Conservation (phyloP, 2,797 vertebrate genomes). For the Brachyalestes nurse region DNA sequence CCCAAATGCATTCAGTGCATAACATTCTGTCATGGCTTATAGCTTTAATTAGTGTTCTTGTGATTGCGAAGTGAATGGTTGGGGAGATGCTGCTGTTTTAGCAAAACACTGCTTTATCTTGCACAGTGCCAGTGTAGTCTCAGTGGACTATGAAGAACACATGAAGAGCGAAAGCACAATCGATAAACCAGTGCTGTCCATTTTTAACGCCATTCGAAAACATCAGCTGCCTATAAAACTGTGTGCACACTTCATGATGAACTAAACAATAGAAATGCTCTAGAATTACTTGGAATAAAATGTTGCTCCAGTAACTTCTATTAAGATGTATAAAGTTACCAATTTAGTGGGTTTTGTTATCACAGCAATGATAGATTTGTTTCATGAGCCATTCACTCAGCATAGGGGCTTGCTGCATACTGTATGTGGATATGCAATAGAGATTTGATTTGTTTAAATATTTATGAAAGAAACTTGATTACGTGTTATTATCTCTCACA, state of each 20-base stretch:
- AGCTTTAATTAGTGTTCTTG: slow-evolving; percentile 18
- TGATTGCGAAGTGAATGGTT: neutral
- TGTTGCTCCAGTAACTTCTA: neutral
- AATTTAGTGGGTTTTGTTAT: neutral
- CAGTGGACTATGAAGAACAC: neutral
- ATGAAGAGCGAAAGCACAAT: neutral
- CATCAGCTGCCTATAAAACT: neutral
- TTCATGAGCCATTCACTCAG: slow-evolving; percentile 19
- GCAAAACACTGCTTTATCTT: slow-evolving; percentile 3
- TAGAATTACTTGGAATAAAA: neutral
- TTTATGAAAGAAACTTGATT: slow-evolving; percentile 71
- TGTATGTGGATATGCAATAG: slow-evolving; percentile 71
- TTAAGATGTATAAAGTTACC: neutral
- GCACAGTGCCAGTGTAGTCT: neutral
- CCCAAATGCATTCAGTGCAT: slow-evolving; percentile 3
- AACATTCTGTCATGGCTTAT: neutral
- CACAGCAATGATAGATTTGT: neutral
- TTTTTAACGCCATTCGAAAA: neutral
- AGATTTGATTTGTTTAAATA: slow-evolving; percentile 77
- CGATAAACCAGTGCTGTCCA: neutral
- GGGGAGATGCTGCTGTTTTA: neutral
- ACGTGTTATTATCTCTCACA: slow-evolving; percentile 33
- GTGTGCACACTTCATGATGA: neutral
- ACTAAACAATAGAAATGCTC: neutral
- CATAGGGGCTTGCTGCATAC: slow-evolving; percentile 51